Conservation (phyloP, 2,888 invertebrate genomes). For the Callosobruchus maculatus region DNA sequence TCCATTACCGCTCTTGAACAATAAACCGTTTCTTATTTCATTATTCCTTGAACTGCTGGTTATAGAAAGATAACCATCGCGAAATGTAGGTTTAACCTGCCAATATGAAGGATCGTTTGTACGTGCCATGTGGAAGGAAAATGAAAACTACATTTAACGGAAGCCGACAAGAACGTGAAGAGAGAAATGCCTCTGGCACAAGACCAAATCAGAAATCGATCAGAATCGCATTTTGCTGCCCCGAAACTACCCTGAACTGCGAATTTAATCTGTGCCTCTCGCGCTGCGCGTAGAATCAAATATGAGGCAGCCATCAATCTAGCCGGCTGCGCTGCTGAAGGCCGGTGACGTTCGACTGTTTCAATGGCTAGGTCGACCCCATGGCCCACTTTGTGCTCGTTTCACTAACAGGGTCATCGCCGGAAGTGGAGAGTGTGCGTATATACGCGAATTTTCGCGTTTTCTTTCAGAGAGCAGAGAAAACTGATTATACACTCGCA, state of each 20-base stretch:
- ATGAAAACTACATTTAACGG: no score
- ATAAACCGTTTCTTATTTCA: no score
- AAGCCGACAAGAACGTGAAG: no score
- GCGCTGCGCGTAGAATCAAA: neutral
- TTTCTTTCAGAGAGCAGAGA: neutral
- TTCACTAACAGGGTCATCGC: neutral
- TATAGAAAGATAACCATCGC: no score
- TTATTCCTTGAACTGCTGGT: no score
- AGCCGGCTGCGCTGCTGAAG: neutral
- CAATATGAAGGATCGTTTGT: no score
- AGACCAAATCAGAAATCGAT: neutral
- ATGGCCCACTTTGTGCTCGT: neutral
- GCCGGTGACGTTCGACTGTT: neutral
- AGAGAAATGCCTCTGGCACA: no score
- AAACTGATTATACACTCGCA: neutral
- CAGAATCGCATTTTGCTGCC: neutral
- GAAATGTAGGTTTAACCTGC: no score
- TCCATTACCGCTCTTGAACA: no score
- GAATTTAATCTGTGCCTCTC: neutral
- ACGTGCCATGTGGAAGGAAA: no score
- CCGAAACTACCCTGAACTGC: neutral
- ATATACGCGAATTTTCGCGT: neutral
- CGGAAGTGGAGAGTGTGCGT: neutral
- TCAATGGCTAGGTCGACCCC: neutral
- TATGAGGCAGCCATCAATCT: neutral